phyloP scores from a whole-genome alignment of 2,797 vertebrate species.

The Sciurus vulgaris region DNA sequence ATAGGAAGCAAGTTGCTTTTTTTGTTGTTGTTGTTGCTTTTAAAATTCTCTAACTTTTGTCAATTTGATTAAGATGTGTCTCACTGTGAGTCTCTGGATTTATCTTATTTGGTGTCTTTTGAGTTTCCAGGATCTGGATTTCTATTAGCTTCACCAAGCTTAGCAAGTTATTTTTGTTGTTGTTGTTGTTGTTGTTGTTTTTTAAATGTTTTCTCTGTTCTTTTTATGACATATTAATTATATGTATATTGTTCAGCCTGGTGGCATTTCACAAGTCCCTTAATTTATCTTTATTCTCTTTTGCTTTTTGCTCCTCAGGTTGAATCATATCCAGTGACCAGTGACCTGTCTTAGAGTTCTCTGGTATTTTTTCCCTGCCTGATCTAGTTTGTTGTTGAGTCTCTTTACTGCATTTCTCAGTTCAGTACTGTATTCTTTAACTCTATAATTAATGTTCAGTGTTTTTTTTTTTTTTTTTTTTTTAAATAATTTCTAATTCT shows the following conservation, averaged over 20 bases:
- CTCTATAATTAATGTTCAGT: not conserved
- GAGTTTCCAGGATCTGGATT: not conserved
- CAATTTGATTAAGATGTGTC: not conserved
- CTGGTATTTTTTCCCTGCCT: not conserved
- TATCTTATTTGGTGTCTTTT: not conserved
- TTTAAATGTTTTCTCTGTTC: not conserved
- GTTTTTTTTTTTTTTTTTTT: not conserved
- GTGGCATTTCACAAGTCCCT: not conserved
- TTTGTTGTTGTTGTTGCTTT: not conserved
- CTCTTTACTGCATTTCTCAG: not conserved
- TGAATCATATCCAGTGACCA: not conserved
- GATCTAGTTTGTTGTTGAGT: not conserved
- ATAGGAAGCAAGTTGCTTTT: not conserved
- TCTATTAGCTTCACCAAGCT: not conserved
- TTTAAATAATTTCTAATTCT: not conserved
- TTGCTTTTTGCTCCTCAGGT: not conserved
- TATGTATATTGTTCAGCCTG: not conserved
- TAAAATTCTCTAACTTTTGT: not conserved
- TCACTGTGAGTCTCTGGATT: not conserved
- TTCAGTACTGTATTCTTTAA: not conserved
- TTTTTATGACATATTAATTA: not conserved
- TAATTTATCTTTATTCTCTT: not conserved
- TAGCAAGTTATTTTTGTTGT: not conserved
- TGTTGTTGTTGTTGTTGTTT: too few relatives aligned
- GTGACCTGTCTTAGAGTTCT: not conserved